Conservation (phyloP, 2,113 vertebrate species). For the Passerina amoena region DNA sequence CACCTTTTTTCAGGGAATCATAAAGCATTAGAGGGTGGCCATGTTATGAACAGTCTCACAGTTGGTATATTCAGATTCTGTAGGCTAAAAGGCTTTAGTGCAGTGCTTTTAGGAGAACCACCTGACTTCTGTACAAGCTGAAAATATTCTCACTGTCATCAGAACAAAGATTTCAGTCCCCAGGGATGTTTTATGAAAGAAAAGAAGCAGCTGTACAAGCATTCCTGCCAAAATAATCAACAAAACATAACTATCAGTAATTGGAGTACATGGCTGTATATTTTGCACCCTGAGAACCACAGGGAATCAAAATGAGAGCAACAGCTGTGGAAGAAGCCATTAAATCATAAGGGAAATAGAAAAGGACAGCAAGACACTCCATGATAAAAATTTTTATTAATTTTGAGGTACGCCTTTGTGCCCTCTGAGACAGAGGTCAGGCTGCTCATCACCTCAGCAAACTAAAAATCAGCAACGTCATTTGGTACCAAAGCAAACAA, state of each 20-base stretch:
- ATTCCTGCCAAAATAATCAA: conserved; percentile 31
- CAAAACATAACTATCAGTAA: not conserved
- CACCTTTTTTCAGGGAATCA: not conserved
- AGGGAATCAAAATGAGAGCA: not conserved
- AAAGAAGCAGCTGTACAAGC: conserved; percentile 10
- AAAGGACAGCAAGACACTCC: not conserved
- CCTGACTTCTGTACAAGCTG: not conserved
- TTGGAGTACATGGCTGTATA: not conserved
- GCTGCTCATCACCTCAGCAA: not conserved
- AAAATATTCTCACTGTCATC: not conserved
- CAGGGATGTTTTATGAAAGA: not conserved
- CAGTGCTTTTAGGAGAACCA: not conserved
- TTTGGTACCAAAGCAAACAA: not conserved
- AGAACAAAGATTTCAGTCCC: not conserved
- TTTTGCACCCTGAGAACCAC: not conserved
- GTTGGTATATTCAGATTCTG: not conserved
- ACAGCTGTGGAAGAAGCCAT: not conserved
- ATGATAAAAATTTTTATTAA: not conserved
- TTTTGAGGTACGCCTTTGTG: not conserved
- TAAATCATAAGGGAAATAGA: not conserved
- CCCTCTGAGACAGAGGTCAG: not conserved
- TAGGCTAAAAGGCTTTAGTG: not conserved
- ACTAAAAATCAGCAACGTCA: not conserved
- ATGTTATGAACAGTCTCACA: not conserved
- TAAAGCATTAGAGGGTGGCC: not conserved